Evolutionary conservation across 2,113 vertebrate species (phyloP).

Genomic region (Orientallactaga bullata): DNA sequence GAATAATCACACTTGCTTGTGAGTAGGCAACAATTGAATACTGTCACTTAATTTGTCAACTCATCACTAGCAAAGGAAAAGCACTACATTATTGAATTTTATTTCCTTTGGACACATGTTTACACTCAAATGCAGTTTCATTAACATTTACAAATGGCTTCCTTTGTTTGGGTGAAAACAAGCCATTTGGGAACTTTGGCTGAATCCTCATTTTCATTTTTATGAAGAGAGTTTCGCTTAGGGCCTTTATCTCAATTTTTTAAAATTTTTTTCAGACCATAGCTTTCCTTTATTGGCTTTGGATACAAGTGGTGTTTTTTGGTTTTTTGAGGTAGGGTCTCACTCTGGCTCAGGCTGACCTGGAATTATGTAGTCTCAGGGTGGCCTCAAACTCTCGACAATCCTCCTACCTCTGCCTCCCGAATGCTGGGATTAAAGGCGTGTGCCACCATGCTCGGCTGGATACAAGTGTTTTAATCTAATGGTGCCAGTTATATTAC

Average conservation of each 20-base stretch:
- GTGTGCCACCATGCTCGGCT: no score
- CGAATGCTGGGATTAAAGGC: no score
- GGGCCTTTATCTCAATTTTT: constrained; percentile 31
- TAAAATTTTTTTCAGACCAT: constrained; percentile 2
- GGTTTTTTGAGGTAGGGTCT: no score
- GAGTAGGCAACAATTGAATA: constrained; percentile 10
- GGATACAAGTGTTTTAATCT: constrained; percentile 19
- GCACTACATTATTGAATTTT: constrained; percentile 11
- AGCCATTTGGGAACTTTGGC: constrained; percentile 36
- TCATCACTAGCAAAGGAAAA: constrained; percentile 45
- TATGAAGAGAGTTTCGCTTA: constrained; percentile 33
- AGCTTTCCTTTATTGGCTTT: constrained; percentile 22
- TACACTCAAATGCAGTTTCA: constrained; percentile 3
- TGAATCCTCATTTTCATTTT: constrained; percentile 34
- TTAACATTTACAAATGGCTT: neutral
- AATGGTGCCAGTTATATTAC: constrained; percentile 18
- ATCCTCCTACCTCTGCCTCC: no score
- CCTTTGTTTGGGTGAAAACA: constrained; percentile 41
- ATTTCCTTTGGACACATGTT: constrained; percentile 38
- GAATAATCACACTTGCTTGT: constrained; percentile 23
- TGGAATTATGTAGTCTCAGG: no score
- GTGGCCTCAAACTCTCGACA: no score
- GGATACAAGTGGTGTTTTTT: neutral
- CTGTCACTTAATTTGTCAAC: neutral
- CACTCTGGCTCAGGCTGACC: no score